Evolutionary conservation across 2,888 invertebrate genomes (phyloP), one percentile per base, ranked within the genome.

Genomic region (Coelopa pilipes): DNA sequence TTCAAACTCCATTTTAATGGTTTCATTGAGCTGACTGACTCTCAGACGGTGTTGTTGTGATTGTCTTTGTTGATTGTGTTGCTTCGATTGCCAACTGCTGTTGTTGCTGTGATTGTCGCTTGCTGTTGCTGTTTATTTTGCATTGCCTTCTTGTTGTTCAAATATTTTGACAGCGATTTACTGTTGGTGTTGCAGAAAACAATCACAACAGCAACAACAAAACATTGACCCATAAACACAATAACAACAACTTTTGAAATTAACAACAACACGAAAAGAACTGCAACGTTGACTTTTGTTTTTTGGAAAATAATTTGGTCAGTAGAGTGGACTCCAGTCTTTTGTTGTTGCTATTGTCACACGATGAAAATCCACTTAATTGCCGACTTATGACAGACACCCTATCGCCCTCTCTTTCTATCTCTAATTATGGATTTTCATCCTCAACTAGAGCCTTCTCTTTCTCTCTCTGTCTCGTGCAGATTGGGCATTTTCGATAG

Each of bases 111-210:
- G 34, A 34, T 34, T 34, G 34, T 34, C 34, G 34, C 34, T 34
- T 34, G 4, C 7, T 34, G 34, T 34, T 34, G 34, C 7, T 34
- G 34, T 34, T 34, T 70, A 21, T 21, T 59, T 49, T 55, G 11
- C 53, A 45, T 21, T 21, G 11, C 45, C 46, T 57, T 45, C 13
- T 15, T 57, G 17, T 47, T 19, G n/a, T 5, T 11, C 45, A 71
- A 71, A 71, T 63, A 71, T 71, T 71, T 71, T 71, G 65, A 71
- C 55, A 71, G 55, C 63, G 65, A 50, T 65, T 65, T 71, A 65
- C 65, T 49, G 63, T 65, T 65, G 53, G 53, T 65, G 71, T 65
- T 65, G 55, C 53, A 34, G 34, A 4, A 7, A 7, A 34, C 34
- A 34, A 34, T 7, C 2, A 34, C 34, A 34, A 7, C 63, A 65